Evolutionary conservation across 2,797 vertebrate genomes (phyloP).

Genomic region (Rhincodon typus): DNA sequence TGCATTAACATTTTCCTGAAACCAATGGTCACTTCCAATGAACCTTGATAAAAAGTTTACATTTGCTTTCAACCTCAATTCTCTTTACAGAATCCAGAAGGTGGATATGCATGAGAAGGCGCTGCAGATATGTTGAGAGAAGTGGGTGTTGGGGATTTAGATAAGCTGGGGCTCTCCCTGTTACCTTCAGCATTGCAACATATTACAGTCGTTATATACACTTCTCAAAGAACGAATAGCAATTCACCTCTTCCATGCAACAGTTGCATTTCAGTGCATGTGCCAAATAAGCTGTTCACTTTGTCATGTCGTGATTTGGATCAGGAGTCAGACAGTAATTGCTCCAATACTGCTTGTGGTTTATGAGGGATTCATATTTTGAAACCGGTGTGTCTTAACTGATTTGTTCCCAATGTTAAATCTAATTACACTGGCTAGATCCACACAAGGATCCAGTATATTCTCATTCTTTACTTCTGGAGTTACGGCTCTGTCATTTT

Average conservation of each 20-base stretch:
- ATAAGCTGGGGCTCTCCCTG: neutral
- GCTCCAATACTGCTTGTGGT: neutral
- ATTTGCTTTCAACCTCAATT: neutral
- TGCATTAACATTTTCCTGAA: neutral
- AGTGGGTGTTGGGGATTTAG: no score
- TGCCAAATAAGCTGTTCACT: neutral
- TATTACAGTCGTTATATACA: neutral
- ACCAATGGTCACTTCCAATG: neutral
- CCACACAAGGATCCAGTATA: neutral
- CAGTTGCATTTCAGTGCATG: neutral
- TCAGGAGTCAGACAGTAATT: neutral
- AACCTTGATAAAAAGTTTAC: neutral
- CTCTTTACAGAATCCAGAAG: neutral
- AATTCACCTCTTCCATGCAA: neutral
- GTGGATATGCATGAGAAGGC: neutral
- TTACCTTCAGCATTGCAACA: neutral
- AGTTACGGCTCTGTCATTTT: neutral
- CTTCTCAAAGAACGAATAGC: neutral
- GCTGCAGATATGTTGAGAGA: neutral
- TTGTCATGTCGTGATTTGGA: neutral
- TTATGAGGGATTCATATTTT: conserved; percentile 4
- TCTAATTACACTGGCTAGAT: neutral
- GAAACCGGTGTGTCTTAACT: neutral
- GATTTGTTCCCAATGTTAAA: neutral
- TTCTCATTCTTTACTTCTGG: neutral